Evolutionary conservation across 2,113 vertebrate species (phyloP).

Genomic region (Vulpes ferrilata): DNA sequence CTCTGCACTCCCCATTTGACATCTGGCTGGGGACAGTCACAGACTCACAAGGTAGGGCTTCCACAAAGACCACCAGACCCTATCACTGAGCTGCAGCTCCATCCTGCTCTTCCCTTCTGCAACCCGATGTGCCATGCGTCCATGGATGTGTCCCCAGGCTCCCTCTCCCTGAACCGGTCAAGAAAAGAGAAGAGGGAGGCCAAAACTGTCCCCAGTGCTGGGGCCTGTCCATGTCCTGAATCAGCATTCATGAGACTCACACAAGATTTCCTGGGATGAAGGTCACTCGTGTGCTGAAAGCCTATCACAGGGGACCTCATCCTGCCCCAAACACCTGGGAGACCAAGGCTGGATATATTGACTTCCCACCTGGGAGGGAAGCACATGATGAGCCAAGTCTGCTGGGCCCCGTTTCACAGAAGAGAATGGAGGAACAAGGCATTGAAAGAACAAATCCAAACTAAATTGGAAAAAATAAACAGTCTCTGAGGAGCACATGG

Average conservation of each 20-base stretch:
- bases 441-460: background rate
- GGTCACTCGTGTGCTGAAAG: background rate
- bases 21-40: background rate
- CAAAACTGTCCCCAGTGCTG: background rate
- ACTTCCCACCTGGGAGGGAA: background rate
- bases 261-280: background rate
- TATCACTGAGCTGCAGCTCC: background rate
- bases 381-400: background rate
- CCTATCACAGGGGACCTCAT: background rate
- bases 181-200: background rate
- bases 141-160: background rate
- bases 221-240: background rate
- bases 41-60: background rate
- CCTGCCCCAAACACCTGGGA: background rate
- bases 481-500: too few relatives aligned
- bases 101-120: background rate
- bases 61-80: background rate
- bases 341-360: background rate
- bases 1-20: background rate
- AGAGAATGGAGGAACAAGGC: background rate
- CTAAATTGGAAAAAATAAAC: too few relatives aligned
- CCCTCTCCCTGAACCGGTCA: background rate
- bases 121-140: background rate
- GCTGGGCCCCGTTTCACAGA: background rate
- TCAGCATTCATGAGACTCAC: background rate